Base-by-base conservation (phyloP, 2,888 invertebrate species). In the Incurvaria masculella region DNA sequence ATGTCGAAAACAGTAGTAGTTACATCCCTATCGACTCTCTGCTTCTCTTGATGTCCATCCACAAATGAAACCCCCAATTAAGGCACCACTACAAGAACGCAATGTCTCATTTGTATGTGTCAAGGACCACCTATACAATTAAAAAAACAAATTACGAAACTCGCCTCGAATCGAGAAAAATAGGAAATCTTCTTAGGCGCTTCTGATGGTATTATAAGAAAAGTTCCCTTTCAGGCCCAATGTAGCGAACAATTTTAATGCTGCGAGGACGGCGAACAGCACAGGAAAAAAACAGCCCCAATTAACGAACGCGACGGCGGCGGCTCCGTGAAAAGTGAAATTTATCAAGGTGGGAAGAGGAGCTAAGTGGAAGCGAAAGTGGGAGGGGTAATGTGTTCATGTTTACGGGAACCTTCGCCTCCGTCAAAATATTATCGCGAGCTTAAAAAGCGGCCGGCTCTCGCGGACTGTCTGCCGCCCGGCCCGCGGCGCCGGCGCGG, bases 391-490 rank as follows among this genome's bases (percentile, higher is more conserved):
- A 66, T 67, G 71, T 70, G 68, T 63, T 33, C 68, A 67, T 74
- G 74, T 76, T 78, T 76, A 72, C 71, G 72, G 70, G 73, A 76
- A 73, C 69, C 73, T 72, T 41, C 41, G n/a, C 71, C 72, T 71
- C 72, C 62, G 71, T 72, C 74, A 72, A 41, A 76, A 75, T 76
- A 76, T 76, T 71, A 76, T 75, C 74, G 74, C 76, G 71, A 71
- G 73, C 70, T 72, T 72, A 65, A 21, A n/a, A 42, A 38, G 69
- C 68, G 68, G 72, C 74, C 75, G 75, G 75, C 76, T 78, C 75
- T 75, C 8, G 33, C 11, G n/a, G 14, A n/a, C 33, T 23, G 23
- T 23, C 5, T n/a, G 33, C 74, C 75, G 74, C 68, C 46, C 16
- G 23, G 58, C 69, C 33, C 11, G 14, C 18, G 16, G 19, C 41